phyloP scores from a whole-genome alignment of 2,888 invertebrate species.

The Cybosia mesomella region DNA sequence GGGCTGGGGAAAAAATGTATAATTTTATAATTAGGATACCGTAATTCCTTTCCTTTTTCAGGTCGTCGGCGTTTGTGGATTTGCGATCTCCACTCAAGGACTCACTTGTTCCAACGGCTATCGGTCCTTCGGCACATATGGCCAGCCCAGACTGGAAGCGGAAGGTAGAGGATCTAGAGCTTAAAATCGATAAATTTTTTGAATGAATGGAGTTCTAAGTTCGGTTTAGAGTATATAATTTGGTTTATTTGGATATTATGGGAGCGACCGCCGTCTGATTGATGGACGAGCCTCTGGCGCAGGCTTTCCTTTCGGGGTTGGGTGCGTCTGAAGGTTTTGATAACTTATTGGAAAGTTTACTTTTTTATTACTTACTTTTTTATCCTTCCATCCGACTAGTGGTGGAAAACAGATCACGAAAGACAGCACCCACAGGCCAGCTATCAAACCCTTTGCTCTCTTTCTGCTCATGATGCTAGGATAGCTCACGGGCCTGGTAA shows the following conservation, averaged over 20 bases:
- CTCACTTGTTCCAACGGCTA: not conserved
- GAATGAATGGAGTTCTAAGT: too few relatives aligned
- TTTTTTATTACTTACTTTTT: conserved; percentile 71
- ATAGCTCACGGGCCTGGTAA: conserved; percentile 98
- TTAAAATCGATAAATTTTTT: too few relatives aligned
- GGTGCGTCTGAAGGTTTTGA: not conserved
- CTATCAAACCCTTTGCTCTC: conserved; percentile 94
- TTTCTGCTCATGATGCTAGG: conserved; percentile 96
- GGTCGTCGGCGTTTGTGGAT: not conserved
- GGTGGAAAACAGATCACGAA: conserved; percentile 99
- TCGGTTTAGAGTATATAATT: too few relatives aligned
- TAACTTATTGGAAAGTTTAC: not conserved
- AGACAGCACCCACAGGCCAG: conserved; percentile 97
- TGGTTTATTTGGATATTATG: too few relatives aligned
- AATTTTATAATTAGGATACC: not conserved
- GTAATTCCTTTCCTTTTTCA: too few relatives aligned
- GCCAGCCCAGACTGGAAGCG: not conserved
- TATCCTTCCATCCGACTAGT: conserved; percentile 96
- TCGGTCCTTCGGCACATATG: not conserved
- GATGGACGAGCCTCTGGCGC: too few relatives aligned
- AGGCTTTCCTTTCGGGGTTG: not conserved
- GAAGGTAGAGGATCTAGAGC: not conserved
- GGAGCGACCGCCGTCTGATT: too few relatives aligned
- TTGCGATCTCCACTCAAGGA: not conserved
- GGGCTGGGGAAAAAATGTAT: conserved; percentile 57